phyloP scores from a whole-genome alignment of 2,888 invertebrate genomes.

The Xestia xanthographa region DNA sequence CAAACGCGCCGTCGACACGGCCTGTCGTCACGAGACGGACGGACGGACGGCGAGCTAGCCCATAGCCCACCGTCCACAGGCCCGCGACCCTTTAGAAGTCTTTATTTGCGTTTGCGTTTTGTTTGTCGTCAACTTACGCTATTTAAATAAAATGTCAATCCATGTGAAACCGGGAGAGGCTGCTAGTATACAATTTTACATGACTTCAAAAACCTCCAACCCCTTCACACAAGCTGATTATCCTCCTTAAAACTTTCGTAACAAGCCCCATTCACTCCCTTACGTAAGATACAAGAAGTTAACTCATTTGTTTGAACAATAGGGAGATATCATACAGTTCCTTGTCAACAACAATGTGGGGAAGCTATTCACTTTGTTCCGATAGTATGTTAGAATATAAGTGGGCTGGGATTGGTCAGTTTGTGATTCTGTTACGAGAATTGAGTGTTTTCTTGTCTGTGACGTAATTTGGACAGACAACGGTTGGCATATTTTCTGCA shows the following conservation, averaged over 20 bases:
- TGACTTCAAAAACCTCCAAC: conserved; percentile 1
- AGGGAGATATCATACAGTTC: conserved; percentile 60
- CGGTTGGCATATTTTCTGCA: background rate
- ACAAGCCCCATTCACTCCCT: conserved; percentile 47
- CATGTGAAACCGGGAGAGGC: too few species aligned
- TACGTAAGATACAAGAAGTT: conserved; percentile 57
- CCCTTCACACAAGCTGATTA: conserved; percentile 22
- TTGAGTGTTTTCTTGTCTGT: conserved; percentile 4
- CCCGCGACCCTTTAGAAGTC: too few species aligned
- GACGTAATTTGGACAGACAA: conserved; percentile 17
- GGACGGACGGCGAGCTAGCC: too few species aligned
- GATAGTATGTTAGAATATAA: conserved; percentile 27
- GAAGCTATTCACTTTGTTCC: conserved; percentile 57
- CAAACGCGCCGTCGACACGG: too few species aligned
- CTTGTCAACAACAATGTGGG: conserved; percentile 62
- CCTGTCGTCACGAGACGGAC: too few species aligned
- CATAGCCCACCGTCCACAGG: too few species aligned
- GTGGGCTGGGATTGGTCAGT: conserved; percentile 38
- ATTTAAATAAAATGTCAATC: too few species aligned
- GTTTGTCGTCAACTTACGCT: too few species aligned
- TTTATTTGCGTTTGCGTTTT: too few species aligned
- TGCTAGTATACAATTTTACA: too few species aligned
- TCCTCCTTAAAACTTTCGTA: conserved; percentile 37
- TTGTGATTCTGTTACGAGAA: conserved; percentile 8
- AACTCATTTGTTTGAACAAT: conserved; percentile 62